Evolutionary conservation across 1,140 invertebrate species (phyloP), one percentile per base, ranked within the genome.

Genomic region (Cecropterus lyciades): DNA sequence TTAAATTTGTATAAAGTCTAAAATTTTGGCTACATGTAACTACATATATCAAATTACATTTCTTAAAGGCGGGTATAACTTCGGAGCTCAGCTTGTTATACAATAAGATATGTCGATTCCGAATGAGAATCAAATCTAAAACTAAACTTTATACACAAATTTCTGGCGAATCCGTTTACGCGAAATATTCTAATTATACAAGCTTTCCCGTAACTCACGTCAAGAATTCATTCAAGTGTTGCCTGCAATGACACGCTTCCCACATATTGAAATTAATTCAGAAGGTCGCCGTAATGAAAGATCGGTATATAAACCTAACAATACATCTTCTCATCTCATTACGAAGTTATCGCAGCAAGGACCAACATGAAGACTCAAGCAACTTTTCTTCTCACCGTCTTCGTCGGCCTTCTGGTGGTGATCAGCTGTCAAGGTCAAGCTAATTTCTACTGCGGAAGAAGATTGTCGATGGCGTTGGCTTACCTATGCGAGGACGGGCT

Each of bases 371-470:
- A 62, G 46, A 14, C 27, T 27, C 37, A 65, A 1, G 45, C 45
- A 17, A 57, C 65, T 8, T 45, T 70, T 3, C 20, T 59, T 27
- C 30, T 69, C 27, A 45, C 27, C 14, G 37, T 51, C 9, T 59
- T 67, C 4, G 7, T 52, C 37, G 49, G 49, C 9, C 24, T 52
- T 4, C 33, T 55, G 30, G 53, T 40, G 8, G 53, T 56, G 10
- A 56, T 56, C 53, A 56, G 37, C 8, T 24, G 17, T 10, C 56
- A 68, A 15, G 57, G 65, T 4, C 63, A 64, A 30, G 52, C 45
- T 0, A 65, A 68, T 13, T 40, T 70, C 0, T 76, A 73, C 42
- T 76, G 73, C 30, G 73, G 70, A 9, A 49, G 73, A 30, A 48
- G 67, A 9, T 17, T 73, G 16, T 62, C 68, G 0, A 56, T 63